Conservation (phyloP, 2,113 vertebrate species). For the Machaerirhynchus nigripectus region DNA sequence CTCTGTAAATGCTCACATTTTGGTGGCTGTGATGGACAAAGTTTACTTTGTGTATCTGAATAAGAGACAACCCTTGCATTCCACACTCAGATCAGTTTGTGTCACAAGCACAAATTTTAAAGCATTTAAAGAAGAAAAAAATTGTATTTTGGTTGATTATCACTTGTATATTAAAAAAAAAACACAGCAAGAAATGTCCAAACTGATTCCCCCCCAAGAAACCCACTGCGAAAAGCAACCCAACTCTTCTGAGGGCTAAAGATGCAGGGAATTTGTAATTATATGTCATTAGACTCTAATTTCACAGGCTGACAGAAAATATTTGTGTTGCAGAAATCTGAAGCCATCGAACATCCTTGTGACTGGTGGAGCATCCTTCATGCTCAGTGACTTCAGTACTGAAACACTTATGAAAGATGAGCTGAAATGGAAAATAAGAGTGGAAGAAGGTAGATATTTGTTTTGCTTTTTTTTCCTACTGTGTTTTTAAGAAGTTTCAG, state of each 20-base stretch:
- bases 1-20: not conserved
- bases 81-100: not conserved
- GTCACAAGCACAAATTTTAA: not conserved
- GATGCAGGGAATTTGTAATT: not conserved
- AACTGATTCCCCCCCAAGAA: rapidly evolving
- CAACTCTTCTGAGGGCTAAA: not conserved
- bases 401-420: constrained; percentile 66
- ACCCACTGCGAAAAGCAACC: no score
- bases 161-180: not conserved
- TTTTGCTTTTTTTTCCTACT: not conserved
- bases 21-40: not conserved
- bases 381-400: constrained; percentile 72
- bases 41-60: not conserved
- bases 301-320: not conserved
- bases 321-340: constrained; percentile 73
- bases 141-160: not conserved
- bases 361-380: constrained; percentile 48
- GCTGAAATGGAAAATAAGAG: constrained; percentile 71
- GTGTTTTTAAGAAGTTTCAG: not conserved
- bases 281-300: not conserved
- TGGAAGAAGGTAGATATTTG: constrained; percentile 63
- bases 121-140: not conserved
- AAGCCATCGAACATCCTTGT: constrained; percentile 81
- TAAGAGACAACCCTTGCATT: not conserved
- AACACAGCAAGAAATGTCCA: rapidly evolving